Percentiles rank a stretch among this genome's conserved stretches.
Evolutionary conservation across 2,888 invertebrate genomes (phyloP).

Genomic region (Rhyacophila evoluta): DNA sequence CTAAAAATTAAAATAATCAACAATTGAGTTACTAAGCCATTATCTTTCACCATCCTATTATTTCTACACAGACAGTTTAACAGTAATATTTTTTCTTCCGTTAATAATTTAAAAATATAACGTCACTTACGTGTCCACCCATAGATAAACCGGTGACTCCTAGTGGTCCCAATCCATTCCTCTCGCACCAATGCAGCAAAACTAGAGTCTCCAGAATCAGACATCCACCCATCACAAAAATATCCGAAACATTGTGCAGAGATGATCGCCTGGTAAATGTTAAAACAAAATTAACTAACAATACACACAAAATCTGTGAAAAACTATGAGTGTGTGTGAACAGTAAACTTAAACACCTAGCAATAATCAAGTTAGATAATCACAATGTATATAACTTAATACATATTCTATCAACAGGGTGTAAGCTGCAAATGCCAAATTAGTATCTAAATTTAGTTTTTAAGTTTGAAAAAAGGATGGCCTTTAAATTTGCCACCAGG

Average conservation of each 20-base stretch:
- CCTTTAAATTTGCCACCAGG: too few species aligned
- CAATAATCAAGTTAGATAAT: too few species aligned
- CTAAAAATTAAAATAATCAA: slow-evolving; percentile 66
- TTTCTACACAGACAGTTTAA: too few species aligned
- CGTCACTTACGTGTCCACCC: slow-evolving; percentile 96
- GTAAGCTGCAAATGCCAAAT: too few species aligned
- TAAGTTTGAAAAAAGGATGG: too few species aligned
- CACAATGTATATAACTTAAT: too few species aligned
- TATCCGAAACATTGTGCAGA: slow-evolving; percentile 94
- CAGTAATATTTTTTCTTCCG: too few species aligned
- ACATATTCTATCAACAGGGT: too few species aligned
- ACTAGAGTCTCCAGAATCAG: slow-evolving; percentile 93
- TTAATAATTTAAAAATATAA: too few species aligned
- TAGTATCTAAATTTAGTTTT: too few species aligned
- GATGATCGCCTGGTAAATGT: slow-evolving; percentile 79
- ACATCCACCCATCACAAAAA: slow-evolving; percentile 99
- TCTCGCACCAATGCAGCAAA: slow-evolving; percentile 94
- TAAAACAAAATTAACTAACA: not conserved
- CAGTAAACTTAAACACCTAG: too few species aligned
- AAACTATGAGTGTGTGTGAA: not conserved
- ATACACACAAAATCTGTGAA: not conserved
- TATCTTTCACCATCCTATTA: too few species aligned
- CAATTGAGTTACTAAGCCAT: not conserved
- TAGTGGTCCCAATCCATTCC: slow-evolving; percentile 90
- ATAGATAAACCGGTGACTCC: slow-evolving; percentile 96